Evolutionary conservation across 2,888 invertebrate species (phyloP).

Genomic region (Willowsia nigromaculata): DNA sequence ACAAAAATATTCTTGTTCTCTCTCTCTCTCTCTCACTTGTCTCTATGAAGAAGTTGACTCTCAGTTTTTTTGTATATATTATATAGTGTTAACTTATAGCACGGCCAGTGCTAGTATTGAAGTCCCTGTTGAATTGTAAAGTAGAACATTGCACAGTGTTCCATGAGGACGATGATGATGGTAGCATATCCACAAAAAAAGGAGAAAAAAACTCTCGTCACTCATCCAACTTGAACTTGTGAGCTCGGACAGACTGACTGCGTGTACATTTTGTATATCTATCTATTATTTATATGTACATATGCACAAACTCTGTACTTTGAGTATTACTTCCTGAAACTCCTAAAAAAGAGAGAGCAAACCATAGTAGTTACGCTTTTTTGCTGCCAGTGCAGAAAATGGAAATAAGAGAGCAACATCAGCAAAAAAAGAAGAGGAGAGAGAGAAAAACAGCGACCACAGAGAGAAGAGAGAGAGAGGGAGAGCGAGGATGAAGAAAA

Average conservation of each 20-base stretch:
- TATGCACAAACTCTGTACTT: constrained; percentile 5
- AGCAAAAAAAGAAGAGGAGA: constrained; percentile 53
- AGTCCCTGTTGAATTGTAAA: constrained; percentile 70
- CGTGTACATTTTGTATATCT: too few relatives aligned
- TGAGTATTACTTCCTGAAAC: constrained; percentile 15
- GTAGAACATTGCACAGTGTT: constrained; percentile 45
- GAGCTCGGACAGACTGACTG: constrained; percentile 36
- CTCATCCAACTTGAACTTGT: constrained; percentile 60
- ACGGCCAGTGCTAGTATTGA: constrained; percentile 27
- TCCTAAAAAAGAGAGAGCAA: constrained; percentile 11
- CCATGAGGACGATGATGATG: constrained; percentile 19
- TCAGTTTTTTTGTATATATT: not conserved
- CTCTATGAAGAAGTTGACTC: constrained; percentile 40
- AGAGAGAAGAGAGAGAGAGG: constrained; percentile 40
- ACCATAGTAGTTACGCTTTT: constrained; percentile 41
- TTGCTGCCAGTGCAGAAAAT: constrained; percentile 66
- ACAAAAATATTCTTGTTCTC: constrained; percentile 53
- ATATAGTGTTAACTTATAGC: not conserved
- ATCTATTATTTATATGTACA: not conserved
- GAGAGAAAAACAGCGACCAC: constrained; percentile 46
- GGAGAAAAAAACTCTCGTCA: constrained; percentile 52
- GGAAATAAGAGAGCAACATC: constrained; percentile 70
- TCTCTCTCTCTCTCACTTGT: not conserved
- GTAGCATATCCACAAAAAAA: not conserved
- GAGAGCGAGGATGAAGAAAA: constrained; percentile 62